Conservation (phyloP, 2,113 vertebrate species). For the Phyllopteryx taeniolatus region DNA sequence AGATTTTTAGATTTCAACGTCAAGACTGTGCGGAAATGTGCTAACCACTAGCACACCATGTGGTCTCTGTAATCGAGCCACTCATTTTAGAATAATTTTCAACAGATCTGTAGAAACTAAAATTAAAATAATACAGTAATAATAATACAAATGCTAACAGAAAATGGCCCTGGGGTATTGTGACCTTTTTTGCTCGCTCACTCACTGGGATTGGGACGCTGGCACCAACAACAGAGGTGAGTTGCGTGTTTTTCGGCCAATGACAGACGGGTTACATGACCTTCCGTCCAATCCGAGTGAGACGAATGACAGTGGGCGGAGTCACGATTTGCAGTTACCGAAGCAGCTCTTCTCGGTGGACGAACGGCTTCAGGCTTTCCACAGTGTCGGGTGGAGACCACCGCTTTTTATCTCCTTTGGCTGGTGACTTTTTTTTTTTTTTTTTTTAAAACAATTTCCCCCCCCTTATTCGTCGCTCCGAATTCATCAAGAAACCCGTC, state of each 20-base stretch:
- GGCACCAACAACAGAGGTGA: constrained; percentile 40
- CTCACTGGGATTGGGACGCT: constrained; percentile 24
- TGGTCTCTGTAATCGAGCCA: no score
- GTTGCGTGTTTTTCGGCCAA: constrained; percentile 43
- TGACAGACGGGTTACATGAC: constrained; percentile 13
- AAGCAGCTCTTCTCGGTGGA: constrained; percentile 46
- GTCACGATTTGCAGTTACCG: constrained; percentile 61
- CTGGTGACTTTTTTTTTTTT: constrained; percentile 29
- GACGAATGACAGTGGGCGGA: constrained; percentile 47
- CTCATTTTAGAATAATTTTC: no score
- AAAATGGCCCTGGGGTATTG: not conserved
- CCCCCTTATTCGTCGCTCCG: constrained; percentile 16
- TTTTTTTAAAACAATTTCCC: no score
- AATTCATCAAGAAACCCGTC: constrained; percentile 22
- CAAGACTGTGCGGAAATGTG: no score
- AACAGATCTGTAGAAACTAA: no score
- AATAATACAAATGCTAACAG: no score
- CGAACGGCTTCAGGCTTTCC: constrained; percentile 3
- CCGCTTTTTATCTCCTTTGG: not conserved
- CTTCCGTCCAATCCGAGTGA: constrained; percentile 60
- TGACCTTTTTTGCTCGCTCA: not conserved
- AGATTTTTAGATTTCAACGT: no score
- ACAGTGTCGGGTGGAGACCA: constrained; percentile 75
- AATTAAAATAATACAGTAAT: not conserved
- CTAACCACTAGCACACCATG: no score